A percentile compares a stretch with the other conserved stretches of the same genome.
Evolutionary conservation across 2,888 invertebrate genomes (phyloP).

Genomic region (Spodoptera littoralis): DNA sequence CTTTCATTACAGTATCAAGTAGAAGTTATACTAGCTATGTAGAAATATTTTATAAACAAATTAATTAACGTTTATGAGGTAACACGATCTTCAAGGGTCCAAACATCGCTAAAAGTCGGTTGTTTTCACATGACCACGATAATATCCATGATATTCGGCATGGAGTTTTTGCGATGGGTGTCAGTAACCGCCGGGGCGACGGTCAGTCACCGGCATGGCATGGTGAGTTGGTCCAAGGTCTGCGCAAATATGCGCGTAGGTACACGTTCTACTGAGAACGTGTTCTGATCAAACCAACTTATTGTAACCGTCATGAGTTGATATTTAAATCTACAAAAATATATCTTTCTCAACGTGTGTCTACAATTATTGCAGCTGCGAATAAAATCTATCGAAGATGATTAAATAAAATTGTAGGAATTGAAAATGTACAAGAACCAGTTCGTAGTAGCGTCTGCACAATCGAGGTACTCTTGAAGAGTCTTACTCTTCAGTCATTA

Average conservation of each 20-base stretch:
- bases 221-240: slow-evolving; percentile 75
- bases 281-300: slow-evolving; percentile 37
- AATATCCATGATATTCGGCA: slow-evolving; percentile 56
- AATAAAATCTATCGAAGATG: neutral
- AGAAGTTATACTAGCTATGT: too few relatives aligned
- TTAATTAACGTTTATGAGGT: neutral
- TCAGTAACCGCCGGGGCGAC: slow-evolving; percentile 77
- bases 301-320: slow-evolving; percentile 14
- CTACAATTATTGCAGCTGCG: neutral
- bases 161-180: slow-evolving; percentile 68
- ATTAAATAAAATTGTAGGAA: too few relatives aligned
- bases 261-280: slow-evolving; percentile 37
- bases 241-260: slow-evolving; percentile 64
- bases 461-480: too few relatives aligned
- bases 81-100: slow-evolving; percentile 11
- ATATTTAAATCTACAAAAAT: slow-evolving; percentile 7
- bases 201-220: slow-evolving; percentile 79
- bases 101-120: slow-evolving; percentile 6
- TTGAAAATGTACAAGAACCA: too few relatives aligned
- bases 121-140: slow-evolving; percentile 39
- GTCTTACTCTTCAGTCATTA: too few relatives aligned
- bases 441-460: too few relatives aligned
- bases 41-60: neutral
- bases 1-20: too few relatives aligned
- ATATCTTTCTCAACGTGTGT: neutral